A percentile compares a stretch with the other conserved stretches of the same genome.
These are phyloP conservation scores for Tyrophagus putrescentiae DNA, from an alignment of 1,140 invertebrate species.

Conservation along the genomic window DNA sequence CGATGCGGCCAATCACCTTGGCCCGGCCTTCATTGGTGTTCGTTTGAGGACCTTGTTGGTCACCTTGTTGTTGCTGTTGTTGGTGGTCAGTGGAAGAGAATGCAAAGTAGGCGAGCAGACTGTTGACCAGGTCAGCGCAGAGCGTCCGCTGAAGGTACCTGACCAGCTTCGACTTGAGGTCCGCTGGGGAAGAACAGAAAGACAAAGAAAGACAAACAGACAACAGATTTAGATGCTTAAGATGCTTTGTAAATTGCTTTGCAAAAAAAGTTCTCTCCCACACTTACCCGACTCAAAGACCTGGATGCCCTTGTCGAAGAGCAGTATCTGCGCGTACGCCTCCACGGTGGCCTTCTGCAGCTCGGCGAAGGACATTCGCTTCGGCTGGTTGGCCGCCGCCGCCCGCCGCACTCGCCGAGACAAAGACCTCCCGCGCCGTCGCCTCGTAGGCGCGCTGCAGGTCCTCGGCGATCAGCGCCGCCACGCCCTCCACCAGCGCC, in stretches of 20 bases:
- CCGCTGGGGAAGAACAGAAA: constrained; percentile 34
- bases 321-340: constrained; percentile 51
- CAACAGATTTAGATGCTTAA: too few relatives aligned
- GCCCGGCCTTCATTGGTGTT: neutral
- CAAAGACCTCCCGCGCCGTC: constrained; percentile 47
- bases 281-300: constrained; percentile 36
- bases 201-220: constrained; percentile 16
- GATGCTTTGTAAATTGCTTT: neutral
- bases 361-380: constrained; percentile 57
- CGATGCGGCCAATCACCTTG: constrained; percentile 1
- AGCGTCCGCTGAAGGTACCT: constrained; percentile 71
- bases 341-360: constrained; percentile 64
- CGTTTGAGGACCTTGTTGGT: constrained; percentile 34
- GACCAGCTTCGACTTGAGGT: constrained; percentile 46
- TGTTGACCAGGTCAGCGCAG: constrained; percentile 62
- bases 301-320: constrained; percentile 75
- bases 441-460: constrained; percentile 36
- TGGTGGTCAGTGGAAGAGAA: too few relatives aligned
- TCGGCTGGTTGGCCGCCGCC: constrained; percentile 42
- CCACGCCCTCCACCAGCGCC: constrained; percentile 4
- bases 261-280: neutral
- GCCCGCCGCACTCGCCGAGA: constrained; percentile 47
- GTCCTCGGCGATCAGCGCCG: constrained; percentile 23
- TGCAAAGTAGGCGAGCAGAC: constrained; percentile 42
- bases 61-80: constrained; percentile 22